These are phyloP conservation scores for Leucophora obtusa DNA, from an alignment of 2,888 invertebrate species.

Conservation along the genomic window DNA sequence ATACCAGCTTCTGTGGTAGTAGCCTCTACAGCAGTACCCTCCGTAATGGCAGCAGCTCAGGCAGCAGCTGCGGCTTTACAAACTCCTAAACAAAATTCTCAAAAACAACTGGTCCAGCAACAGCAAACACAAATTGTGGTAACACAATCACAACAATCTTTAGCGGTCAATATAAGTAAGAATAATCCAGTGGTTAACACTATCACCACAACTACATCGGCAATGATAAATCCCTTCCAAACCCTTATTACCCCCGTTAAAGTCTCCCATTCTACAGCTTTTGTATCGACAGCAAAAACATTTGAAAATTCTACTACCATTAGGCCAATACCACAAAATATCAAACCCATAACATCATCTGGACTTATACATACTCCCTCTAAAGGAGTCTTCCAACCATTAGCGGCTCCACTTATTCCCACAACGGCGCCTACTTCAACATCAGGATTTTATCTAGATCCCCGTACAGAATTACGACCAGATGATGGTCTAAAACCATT, in stretches of 20 bases:
- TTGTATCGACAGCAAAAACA: slow-evolving; percentile 57
- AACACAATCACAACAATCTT: slow-evolving; percentile 18
- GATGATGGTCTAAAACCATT: slow-evolving; percentile 71
- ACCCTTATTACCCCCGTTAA: slow-evolving; percentile 38
- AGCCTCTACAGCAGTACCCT: slow-evolving; percentile 68
- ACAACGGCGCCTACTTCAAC: slow-evolving; percentile 47
- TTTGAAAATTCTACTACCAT: slow-evolving; percentile 60
- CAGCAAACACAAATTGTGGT: slow-evolving; percentile 34
- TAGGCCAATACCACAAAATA: slow-evolving; percentile 52
- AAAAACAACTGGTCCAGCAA: slow-evolving; percentile 45
- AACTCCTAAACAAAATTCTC: slow-evolving; percentile 61
- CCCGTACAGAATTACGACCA: slow-evolving; percentile 68
- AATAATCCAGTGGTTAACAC: slow-evolving; percentile 26
- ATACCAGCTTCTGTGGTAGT: slow-evolving; percentile 74
- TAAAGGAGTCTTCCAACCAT: slow-evolving; percentile 53
- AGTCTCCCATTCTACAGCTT: slow-evolving; percentile 44
- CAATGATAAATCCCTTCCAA: slow-evolving; percentile 40
- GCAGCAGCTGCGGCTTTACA: slow-evolving; percentile 67
- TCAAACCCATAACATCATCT: slow-evolving; percentile 45
- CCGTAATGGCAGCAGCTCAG: slow-evolving; percentile 67
- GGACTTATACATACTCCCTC: slow-evolving; percentile 27
- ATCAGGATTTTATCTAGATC: slow-evolving; percentile 67
- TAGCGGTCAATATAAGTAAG: slow-evolving; percentile 32
- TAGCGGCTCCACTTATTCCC: slow-evolving; percentile 33
- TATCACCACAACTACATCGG: slow-evolving; percentile 13